Evolutionary conservation across 2,888 invertebrate species (phyloP).

Genomic region (Eucera pruinosa): DNA sequence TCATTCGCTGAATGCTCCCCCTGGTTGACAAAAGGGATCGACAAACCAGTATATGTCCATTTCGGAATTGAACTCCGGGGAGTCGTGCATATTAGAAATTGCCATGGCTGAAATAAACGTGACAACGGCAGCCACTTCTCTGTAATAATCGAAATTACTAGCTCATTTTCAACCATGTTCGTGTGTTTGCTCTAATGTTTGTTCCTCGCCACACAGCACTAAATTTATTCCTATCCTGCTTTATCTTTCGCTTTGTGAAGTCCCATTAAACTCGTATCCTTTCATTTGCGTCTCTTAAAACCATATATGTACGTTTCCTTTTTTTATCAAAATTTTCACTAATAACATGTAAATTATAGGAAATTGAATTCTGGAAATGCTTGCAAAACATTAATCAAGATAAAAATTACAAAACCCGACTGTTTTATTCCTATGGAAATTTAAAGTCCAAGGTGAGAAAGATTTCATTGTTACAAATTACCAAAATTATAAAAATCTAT

Average conservation of each 20-base stretch:
- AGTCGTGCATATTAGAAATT: conserved; percentile 57
- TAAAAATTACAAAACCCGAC: too few relatives aligned
- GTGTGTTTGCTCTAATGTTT: conserved; percentile 18
- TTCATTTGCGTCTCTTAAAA: not conserved
- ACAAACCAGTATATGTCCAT: conserved; percentile 48
- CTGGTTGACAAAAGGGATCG: conserved; percentile 39
- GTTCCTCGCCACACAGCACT: not conserved
- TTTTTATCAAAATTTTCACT: too few relatives aligned
- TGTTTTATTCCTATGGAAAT: too few relatives aligned
- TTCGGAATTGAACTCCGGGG: conserved; percentile 73
- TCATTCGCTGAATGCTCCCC: conserved; percentile 28
- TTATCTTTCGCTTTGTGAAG: not conserved
- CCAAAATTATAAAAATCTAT: too few relatives aligned
- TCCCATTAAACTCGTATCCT: not conserved
- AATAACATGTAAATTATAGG: too few relatives aligned
- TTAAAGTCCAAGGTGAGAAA: too few relatives aligned
- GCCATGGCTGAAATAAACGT: conserved; percentile 52
- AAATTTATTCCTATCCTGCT: not conserved
- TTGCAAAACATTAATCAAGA: too few relatives aligned
- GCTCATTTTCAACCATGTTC: conserved; percentile 37
- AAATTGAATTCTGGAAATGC: too few relatives aligned
- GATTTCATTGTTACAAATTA: too few relatives aligned
- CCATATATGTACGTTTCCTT: too few relatives aligned
- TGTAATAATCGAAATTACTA: conserved; percentile 53
- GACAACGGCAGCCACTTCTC: conserved; percentile 61